phyloP scores from a whole-genome alignment of 23 tunicate species.

The Styela clava region DNA sequence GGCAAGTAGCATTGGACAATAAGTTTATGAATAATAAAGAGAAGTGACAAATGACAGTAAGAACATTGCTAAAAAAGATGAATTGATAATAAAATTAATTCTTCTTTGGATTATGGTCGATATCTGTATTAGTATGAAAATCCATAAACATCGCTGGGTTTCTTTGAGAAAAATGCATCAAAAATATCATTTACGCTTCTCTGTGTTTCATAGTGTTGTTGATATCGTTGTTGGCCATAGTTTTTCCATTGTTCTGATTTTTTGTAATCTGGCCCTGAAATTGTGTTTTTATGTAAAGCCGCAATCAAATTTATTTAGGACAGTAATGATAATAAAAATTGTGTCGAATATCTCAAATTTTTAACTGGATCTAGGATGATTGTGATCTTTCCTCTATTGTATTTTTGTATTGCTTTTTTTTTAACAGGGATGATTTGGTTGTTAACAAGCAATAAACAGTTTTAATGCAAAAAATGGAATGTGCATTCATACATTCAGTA shows the following conservation, averaged over 20 bases:
- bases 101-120: too few relatives aligned
- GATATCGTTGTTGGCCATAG: neutral
- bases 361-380: too few relatives aligned
- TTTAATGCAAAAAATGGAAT: neutral
- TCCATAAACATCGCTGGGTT: neutral
- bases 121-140: too few relatives aligned
- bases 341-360: too few relatives aligned
- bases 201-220: neutral
- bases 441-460: neutral
- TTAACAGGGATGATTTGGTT: too few relatives aligned
- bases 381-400: too few relatives aligned
- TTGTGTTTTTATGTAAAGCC: too few relatives aligned
- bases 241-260: neutral
- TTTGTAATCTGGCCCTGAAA: neutral
- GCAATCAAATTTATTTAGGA: too few relatives aligned
- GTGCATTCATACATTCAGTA: neutral
- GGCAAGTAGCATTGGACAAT: neutral
- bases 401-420: too few relatives aligned
- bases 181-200: slow-evolving; percentile 13
- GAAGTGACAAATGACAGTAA: neutral
- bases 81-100: too few relatives aligned
- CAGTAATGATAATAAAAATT: too few relatives aligned
- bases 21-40: neutral
- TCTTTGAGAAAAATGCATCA: slow-evolving; percentile 21
- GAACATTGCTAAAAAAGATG: neutral